Percentiles rank a stretch among this genome's conserved stretches.
Conservation (phyloP, 2,888 invertebrate genomes). For the Callyntrura sp. region DNA sequence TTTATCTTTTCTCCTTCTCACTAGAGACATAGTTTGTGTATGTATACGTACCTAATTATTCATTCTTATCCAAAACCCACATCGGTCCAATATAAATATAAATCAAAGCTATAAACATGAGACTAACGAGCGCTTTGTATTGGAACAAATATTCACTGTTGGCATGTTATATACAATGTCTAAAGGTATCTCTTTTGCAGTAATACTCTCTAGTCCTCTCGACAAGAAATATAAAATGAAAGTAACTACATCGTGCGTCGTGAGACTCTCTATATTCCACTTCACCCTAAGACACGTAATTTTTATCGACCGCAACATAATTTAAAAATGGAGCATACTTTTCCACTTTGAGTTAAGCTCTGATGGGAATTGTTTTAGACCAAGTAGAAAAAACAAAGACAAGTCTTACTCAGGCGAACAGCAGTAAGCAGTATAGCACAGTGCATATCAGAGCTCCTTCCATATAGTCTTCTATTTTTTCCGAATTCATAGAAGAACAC, state of each 20-base stretch:
- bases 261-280: background rate
- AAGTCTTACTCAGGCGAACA: background rate
- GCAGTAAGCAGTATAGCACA: background rate
- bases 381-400: conserved; percentile 37
- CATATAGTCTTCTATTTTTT: background rate
- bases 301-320: conserved; percentile 44
- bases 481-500: background rate
- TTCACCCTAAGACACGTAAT: conserved; percentile 18
- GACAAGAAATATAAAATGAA: background rate
- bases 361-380: conserved; percentile 33
- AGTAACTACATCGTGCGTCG: background rate
- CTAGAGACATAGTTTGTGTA: background rate
- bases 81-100: background rate
- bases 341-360: conserved; percentile 43
- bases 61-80: background rate
- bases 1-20: background rate
- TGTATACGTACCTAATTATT: background rate
- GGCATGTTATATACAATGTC: too few species aligned
- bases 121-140: background rate
- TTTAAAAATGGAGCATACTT: conserved; percentile 48
- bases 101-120: too few species aligned
- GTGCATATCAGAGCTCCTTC: background rate
- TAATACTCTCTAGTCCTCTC: background rate
- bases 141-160: too few species aligned
- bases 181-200: background rate